Conservation (phyloP, 2,113 vertebrate genomes). For the Eptesicus fuscus region DNA sequence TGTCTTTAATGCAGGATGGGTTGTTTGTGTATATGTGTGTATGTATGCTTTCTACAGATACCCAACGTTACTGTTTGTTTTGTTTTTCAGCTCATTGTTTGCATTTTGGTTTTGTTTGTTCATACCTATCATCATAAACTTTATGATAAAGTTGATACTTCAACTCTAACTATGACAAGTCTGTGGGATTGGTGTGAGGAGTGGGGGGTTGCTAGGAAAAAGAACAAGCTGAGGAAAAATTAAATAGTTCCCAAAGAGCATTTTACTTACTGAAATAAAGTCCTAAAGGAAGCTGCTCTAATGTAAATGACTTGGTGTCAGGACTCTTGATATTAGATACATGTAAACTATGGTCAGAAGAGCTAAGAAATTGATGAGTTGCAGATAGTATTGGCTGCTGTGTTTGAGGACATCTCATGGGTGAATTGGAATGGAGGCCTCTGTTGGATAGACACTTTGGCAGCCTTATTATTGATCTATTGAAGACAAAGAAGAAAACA, state of each 20-base stretch:
- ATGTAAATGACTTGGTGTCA: constrained; percentile 28
- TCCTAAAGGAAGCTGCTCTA: constrained; percentile 37
- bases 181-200: background rate
- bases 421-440: constrained; percentile 49
- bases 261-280: constrained; percentile 54
- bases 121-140: constrained; percentile 33
- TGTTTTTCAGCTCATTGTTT: background rate
- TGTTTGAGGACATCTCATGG: constrained; percentile 37
- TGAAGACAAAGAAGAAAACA: constrained; percentile 45
- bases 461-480: constrained; percentile 66
- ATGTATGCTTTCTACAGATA: background rate
- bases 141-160: constrained; percentile 48
- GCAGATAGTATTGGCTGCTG: background rate
- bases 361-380: constrained; percentile 27
- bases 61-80: background rate
- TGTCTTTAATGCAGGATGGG: background rate
- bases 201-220: background rate
- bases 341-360: constrained; percentile 26
- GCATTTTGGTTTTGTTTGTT: constrained; percentile 35
- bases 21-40: background rate
- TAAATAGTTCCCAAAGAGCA: constrained; percentile 51
- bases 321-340: constrained; percentile 36
- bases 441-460: constrained; percentile 47
- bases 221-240: constrained; percentile 56
- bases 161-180: constrained; percentile 51